Base-by-base conservation (phyloP, 2,888 invertebrate genomes). In the Anarsia innoxiella region DNA sequence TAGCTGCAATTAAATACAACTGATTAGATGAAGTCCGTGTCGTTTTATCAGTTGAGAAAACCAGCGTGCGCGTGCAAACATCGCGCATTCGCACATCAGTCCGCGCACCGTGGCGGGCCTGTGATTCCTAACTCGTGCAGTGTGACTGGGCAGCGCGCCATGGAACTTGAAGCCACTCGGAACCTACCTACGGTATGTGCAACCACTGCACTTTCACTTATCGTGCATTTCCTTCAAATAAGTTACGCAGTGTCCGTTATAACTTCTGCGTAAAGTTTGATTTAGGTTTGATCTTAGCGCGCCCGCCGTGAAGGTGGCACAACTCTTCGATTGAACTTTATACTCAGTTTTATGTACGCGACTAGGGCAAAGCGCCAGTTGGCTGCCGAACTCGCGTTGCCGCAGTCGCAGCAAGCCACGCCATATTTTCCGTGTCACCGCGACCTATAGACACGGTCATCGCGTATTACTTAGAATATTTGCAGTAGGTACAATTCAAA, bases 331-430 rank as follows among this genome's bases (percentile, higher is more conserved):
- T 56, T 80, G 80, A 80, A 80, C 82, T 82, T 79, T 80, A 80
- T 53, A 75, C 79, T 68, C 59, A 59, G 50, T 59, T 56, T 68
- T 64, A 60, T 56, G 56, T 52, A 63, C 62, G 64, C 65, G 59
- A 58, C 56, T 62, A 73, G 75, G 82, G 83, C 83, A 82, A 68
- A 48, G 50, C 76, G 83, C 83, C 83, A 83, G 83, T 82, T 82
- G 83, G 83, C 82, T 65, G 56, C 61, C 62, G 62, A 48, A 56
- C 68, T 64, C 63, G 69, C 64, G 51, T 53, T 62, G 66, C 59
- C 56, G 60, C 65, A 57, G 69, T 63, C 65, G 67, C 48, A 52
- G 49, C 49, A 49, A 48, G 31, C 34, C 39, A 48, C 53, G n/a
- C n/a, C n/a, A n/a, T n/a, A 48, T 56, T 63, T 62, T 60, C 54